Percentiles rank a stretch among this genome's conserved stretches.
phyloP scores from a whole-genome alignment of 2,797 vertebrate genomes.

The Malurus leucopterus region DNA sequence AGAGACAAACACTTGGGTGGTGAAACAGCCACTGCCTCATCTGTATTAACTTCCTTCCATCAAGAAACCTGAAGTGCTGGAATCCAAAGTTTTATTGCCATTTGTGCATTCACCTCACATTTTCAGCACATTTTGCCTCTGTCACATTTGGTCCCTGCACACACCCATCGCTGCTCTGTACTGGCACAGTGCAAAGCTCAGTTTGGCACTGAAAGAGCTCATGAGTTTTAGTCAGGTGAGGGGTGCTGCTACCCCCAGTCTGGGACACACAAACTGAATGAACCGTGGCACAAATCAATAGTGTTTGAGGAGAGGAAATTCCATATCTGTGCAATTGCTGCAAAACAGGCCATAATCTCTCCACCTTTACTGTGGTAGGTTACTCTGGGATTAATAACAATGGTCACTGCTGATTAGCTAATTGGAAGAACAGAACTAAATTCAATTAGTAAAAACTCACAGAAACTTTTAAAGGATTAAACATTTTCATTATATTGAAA shows the following conservation, averaged over 20 bases:
- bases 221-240: background rate
- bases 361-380: background rate
- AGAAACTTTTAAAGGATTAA: background rate
- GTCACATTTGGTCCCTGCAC: background rate
- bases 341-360: background rate
- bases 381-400: background rate
- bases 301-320: background rate
- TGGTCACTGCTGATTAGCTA: background rate
- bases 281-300: fast-evolving
- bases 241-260: background rate
- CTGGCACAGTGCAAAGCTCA: no score
- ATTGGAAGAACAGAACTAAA: background rate
- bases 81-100: background rate
- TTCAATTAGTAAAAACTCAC: background rate
- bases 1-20: background rate
- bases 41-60: background rate
- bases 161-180: fast-evolving
- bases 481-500: background rate
- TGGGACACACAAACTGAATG: no score
- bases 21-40: background rate
- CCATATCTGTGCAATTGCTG: background rate
- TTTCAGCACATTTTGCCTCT: background rate
- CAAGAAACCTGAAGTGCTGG: background rate
- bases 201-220: background rate
- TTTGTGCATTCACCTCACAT: background rate